Base-by-base conservation (phyloP, 1,140 invertebrate genomes). In the Macrobrachium nipponense region DNA sequence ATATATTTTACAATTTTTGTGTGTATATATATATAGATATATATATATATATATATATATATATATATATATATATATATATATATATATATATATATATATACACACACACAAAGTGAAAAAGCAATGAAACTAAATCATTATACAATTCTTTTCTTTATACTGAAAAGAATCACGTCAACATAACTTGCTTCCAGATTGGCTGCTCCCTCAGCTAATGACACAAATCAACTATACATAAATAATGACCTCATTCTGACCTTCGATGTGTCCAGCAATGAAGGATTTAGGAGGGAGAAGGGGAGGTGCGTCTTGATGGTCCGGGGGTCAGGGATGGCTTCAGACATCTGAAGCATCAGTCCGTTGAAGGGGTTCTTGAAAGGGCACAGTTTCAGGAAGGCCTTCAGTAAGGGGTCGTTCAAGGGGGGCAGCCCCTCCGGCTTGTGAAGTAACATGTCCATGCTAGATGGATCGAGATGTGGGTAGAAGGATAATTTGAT, bases 171-270 rank as follows among this genome's bases (percentile, higher is more conserved):
- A 36, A 36, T 36, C 27, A 36, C 27, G 27, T 36, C 27, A 36
- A 36, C 1, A n/a, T n/a, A 36, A 36, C 27, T 36, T 4, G 4
- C 4, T 36, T 4, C 27, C 27, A 36, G 27, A 36, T 36, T 36
- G 27, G 4, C 27, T 36, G 27, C 27, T 36, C 27, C 27, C 27
- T 36, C 27, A 36, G 4, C 4, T 1, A 36, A 36, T n/a, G 27
- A 36, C 4, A 36, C 27, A 36, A 36, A 1, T 4, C 27, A 36
- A 36, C 27, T 4, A 36, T 36, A 36, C 27, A 36, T 36, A 36
- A 36, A 36, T 36, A 36, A 0, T 51, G 7, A 7, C 51, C 51
- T 10, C 3, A 12, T 2, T 2, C 64, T 95, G 2, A 98, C 94
- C 95, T 98, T 90, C 66, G 68, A 18, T 18, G 64, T 89, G 20